Percentiles rank a stretch among this genome's conserved stretches.
Conservation (phyloP, 1,140 invertebrate species). For the Brachionus rubens region DNA sequence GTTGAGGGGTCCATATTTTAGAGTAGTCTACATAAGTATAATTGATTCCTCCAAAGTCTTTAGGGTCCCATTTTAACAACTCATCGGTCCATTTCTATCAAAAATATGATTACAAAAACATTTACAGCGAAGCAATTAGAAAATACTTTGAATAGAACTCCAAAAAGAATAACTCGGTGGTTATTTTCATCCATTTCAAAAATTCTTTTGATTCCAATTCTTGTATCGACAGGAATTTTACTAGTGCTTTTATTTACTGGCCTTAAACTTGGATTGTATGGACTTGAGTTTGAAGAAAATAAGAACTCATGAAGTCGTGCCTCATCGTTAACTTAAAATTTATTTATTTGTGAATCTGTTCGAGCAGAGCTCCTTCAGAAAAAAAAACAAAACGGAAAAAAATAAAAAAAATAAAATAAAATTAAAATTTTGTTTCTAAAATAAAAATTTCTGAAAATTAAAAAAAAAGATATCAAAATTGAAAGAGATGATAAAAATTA, state of each 20-base stretch:
- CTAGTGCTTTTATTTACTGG: neutral
- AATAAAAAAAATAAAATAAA: no score
- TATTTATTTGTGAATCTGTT: no score
- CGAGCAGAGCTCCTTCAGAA: no score
- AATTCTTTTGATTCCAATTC: constrained; percentile 22
- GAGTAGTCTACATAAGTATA: constrained; percentile 40
- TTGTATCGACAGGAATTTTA: neutral
- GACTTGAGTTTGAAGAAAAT: neutral
- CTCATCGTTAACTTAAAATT: constrained; percentile 15
- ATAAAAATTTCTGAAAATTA: no score
- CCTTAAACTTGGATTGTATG: constrained; percentile 38
- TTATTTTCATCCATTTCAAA: constrained; percentile 45
- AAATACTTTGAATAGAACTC: constrained; percentile 2
- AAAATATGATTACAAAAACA: no score
- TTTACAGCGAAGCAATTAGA: no score
- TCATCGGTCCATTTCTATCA: constrained; percentile 44
- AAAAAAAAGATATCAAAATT: no score
- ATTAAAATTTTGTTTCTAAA: no score
- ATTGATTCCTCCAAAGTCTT: constrained; percentile 17
- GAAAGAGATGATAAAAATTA: no score
- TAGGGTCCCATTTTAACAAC: constrained; percentile 25
- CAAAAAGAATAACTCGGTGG: constrained; percentile 13
- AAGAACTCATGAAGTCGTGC: constrained; percentile 8
- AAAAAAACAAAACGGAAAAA: no score
- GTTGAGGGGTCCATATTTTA: constrained; percentile 42